Base-by-base conservation (phyloP, 2,113 vertebrate species). In the Australoheros scitulus region DNA sequence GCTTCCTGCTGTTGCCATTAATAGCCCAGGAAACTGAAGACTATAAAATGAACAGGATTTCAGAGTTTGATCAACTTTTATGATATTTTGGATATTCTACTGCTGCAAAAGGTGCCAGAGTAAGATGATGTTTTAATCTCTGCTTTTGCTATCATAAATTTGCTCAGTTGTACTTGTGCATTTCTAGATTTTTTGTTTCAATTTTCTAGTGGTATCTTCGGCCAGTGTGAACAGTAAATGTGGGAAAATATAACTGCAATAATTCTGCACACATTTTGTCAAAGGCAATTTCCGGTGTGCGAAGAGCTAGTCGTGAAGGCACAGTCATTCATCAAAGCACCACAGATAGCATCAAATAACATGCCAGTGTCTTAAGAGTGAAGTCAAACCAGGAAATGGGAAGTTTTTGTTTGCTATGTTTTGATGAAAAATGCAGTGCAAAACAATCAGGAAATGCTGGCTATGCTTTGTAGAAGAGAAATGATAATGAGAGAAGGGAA, bases 371-470 rank as follows among this genome's bases (percentile, higher is more conserved):
- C 47, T 70, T 26, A 29, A 34, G 43, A 50, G 43, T 32, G 43
- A 52, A 52, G 43, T 32, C 65, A 72, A 52, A 52, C 50, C 10
- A 20, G 65, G 17, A 82, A 81, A 52, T 15, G 22, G 11, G 38
- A 64, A 61, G 20, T 4, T 20, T 64, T n/a, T 32, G 47, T 82
- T 82, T 70, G 50, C 36, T 61, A 36, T 60, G 68, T 26, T 81
- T 59, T 56, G 36, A 61, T 82, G 59, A 81, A 8, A 70, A 74
- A 38, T 58, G 29, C 43, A 61, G 43, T 57, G 41, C 43, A 10
- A 82, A 86, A 84, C 50, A 85, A 85, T 79, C 50, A 82, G 70
- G 86, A 91, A 91, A 85, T 81, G 34, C 55, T 36, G 36, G 18
- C 17, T 50, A 78, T 41, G 6, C 36, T 2, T 87, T 10, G 84